Base-by-base conservation (phyloP, 30 jellyfish, hydroid and myxozoan species). In the Hydractinia echinata region DNA sequence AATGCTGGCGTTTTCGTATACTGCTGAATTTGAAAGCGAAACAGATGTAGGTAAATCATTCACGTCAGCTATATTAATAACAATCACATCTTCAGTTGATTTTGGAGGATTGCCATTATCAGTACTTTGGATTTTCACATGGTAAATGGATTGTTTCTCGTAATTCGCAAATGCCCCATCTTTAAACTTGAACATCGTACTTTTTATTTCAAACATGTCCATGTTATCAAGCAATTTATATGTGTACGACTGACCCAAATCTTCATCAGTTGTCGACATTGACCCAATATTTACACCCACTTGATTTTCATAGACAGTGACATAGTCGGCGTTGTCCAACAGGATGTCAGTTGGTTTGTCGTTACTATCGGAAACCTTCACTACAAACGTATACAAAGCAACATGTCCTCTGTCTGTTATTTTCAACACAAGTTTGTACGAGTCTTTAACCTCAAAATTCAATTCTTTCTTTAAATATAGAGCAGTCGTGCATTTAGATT, bases 81-180 rank as follows among this genome's bases (percentile, higher is more conserved):
- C 16, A 48, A 83, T 73, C 11, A 16, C 21, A 14, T 50, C 81
- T 11, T 49, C 15, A 52, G 52, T 8, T 4, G 81, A 51, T 49
- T 44, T 49, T 19, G 66, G 16, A 6, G 91, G 91, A 6, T 5
- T 48, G 18, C 91, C 91, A 58, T 74, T 73, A 51, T 83, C 91
- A 8, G 87, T 6, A 61, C 66, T 16, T 67, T 19, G 52, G 18
- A 83, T 72, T 10, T 8, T 21, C 44, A 83, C 10, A 19, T n/a
- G 0, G 50, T 54, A 83, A 7, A 11, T n/a, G 10, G 60, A 21
- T 9, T 72, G 55, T 19, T 19, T 52, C 76, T 83, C 91, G 62
- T 73, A 83, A 54, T 83, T 83, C 16, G 79, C 20, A 9, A 49
- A 73, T 30, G 66, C 61, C n/a, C 61, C 14, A 7, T 73, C 61